Conservation (phyloP, 1,140 invertebrate genomes). For the Manduca sexta region DNA sequence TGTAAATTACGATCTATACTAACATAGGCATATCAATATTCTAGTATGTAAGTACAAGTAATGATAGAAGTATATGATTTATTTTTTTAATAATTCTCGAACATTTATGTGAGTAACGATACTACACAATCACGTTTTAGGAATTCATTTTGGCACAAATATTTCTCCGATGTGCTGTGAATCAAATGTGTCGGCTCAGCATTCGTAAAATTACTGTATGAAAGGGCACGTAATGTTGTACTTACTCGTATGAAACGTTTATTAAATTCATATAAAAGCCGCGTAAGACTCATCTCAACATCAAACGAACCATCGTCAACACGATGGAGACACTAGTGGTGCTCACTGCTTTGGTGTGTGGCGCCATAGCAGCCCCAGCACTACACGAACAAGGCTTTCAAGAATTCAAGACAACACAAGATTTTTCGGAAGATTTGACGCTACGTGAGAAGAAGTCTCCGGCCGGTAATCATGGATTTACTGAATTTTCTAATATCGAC, state of each 20-base stretch:
- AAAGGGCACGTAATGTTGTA: conserved; percentile 46
- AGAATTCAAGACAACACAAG: background rate
- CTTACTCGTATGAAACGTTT: conserved; percentile 10
- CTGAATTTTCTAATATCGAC: conserved; percentile 4
- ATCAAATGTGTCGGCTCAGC: conserved; percentile 28
- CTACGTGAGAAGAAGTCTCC: conserved; percentile 39
- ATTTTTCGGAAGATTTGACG: background rate
- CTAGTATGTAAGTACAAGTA: no score
- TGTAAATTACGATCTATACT: no score
- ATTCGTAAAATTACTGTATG: conserved; percentile 13
- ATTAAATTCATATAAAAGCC: conserved; percentile 52
- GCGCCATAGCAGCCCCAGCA: conserved; percentile 39
- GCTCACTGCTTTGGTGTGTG: conserved; percentile 36
- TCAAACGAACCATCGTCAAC: conserved; percentile 29
- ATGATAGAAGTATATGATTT: no score
- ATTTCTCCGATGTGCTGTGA: no score
- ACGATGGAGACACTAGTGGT: conserved; percentile 56
- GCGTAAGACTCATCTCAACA: conserved; percentile 20
- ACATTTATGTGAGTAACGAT: background rate
- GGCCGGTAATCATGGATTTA: background rate
- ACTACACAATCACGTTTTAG: background rate
- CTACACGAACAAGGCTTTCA: conserved; percentile 17
- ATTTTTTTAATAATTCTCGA: no score
- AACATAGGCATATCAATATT: no score
- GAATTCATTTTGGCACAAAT: no score